These are phyloP conservation scores for Sogatella furcifera DNA, from an alignment of 1,140 invertebrate genomes.

Conservation along the genomic window DNA sequence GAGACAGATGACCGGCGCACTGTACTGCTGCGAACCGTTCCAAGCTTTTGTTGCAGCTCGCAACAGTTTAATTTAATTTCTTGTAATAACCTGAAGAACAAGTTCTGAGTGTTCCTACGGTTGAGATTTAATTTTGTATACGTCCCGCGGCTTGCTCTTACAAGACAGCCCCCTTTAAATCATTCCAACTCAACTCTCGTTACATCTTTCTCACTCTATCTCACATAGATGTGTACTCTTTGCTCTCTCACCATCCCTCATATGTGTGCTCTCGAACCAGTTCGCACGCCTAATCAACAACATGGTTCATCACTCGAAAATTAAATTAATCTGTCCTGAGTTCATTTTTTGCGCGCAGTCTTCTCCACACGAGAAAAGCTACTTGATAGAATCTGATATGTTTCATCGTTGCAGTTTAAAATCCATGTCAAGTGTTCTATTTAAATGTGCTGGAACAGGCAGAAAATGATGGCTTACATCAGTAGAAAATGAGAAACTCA, in stretches of 20 bases:
- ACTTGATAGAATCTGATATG: no score
- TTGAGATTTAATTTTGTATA: not conserved
- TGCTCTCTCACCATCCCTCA: not conserved
- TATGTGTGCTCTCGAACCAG: not conserved
- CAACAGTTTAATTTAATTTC: conserved; percentile 3
- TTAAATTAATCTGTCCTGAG: not conserved
- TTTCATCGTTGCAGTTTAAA: no score
- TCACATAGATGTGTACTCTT: not conserved
- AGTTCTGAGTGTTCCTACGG: not conserved
- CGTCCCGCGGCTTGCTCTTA: no score
- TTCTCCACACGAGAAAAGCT: no score
- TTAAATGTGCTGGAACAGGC: no score
- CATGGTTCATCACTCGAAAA: not conserved
- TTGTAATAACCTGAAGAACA: conserved; percentile 3
- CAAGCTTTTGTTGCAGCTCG: not conserved
- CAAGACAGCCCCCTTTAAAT: no score
- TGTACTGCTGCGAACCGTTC: no score
- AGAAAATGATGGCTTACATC: no score
- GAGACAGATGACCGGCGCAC: no score
- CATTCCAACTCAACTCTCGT: not conserved
- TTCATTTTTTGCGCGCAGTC: no score
- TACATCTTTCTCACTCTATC: not conserved
- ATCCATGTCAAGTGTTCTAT: no score
- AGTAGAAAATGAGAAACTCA: no score
- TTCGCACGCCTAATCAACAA: not conserved